Evolutionary conservation across 2,113 vertebrate species (phyloP).

Genomic region (Bagarius yarrelli): DNA sequence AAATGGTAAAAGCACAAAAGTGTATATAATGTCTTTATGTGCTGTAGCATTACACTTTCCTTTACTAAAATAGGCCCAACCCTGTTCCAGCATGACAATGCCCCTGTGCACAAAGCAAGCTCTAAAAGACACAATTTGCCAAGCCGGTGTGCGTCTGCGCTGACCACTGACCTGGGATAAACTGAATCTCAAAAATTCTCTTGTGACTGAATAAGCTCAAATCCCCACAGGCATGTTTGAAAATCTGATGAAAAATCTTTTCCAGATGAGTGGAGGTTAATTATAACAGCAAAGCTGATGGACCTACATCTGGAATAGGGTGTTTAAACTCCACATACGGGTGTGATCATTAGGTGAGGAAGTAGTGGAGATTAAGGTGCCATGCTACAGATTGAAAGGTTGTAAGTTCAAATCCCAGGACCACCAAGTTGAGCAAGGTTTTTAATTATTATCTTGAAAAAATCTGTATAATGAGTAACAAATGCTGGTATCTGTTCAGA

Average conservation of each 20-base stretch:
- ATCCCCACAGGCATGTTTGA: neutral
- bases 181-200: neutral
- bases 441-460: too few relatives aligned
- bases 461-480: too few relatives aligned
- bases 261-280: neutral
- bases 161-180: neutral
- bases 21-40: neutral
- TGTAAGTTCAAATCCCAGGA: too few relatives aligned
- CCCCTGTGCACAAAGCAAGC: neutral
- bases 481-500: too few relatives aligned
- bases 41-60: neutral
- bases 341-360: neutral
- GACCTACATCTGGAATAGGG: neutral
- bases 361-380: too few relatives aligned
- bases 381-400: too few relatives aligned
- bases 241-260: neutral
- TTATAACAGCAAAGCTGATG: neutral
- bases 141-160: neutral
- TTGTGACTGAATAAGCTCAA: neutral
- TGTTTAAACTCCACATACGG: neutral
- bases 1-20: neutral
- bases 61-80: neutral
- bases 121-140: neutral
- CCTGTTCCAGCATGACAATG: neutral
- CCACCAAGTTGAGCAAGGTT: too few relatives aligned